Conservation (phyloP, 2,888 invertebrate genomes). For the Ellobium chinense region DNA sequence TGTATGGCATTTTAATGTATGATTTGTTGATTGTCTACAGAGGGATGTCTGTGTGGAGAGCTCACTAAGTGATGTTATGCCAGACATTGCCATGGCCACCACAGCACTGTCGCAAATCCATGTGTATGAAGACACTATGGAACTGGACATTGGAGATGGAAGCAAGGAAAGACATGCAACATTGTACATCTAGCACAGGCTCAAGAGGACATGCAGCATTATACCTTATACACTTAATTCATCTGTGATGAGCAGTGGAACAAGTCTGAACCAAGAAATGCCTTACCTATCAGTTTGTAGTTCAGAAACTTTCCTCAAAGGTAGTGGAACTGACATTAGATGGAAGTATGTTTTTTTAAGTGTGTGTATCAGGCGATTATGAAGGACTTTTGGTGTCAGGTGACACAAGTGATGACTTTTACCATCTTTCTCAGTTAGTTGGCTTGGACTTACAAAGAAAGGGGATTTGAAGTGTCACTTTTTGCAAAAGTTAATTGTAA, state of each 20-base stretch:
- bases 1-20: not conserved
- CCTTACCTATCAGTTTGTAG: too few relatives aligned
- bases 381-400: too few relatives aligned
- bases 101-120: constrained; percentile 85
- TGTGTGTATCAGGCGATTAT: too few relatives aligned
- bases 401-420: too few relatives aligned
- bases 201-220: not conserved
- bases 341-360: too few relatives aligned
- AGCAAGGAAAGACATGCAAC: constrained; percentile 51
- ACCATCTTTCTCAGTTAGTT: too few relatives aligned
- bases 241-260: not conserved
- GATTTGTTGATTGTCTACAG: constrained; percentile 47
- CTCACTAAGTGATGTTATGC: constrained; percentile 90
- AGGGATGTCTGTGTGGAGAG: constrained; percentile 84
- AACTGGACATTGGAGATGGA: constrained; percentile 90
- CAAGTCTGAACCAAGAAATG: constrained; percentile 13
- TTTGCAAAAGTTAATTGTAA: too few relatives aligned
- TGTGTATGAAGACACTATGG: constrained; percentile 81
- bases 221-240: not conserved
- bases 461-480: too few relatives aligned
- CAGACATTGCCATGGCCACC: constrained; percentile 90
- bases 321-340: too few relatives aligned
- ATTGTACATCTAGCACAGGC: constrained; percentile 43
- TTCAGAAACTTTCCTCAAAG: too few relatives aligned
- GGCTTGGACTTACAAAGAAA: too few relatives aligned